phyloP scores from a whole-genome alignment of 2,113 vertebrate genomes.

The Cyanoliseus patagonus region DNA sequence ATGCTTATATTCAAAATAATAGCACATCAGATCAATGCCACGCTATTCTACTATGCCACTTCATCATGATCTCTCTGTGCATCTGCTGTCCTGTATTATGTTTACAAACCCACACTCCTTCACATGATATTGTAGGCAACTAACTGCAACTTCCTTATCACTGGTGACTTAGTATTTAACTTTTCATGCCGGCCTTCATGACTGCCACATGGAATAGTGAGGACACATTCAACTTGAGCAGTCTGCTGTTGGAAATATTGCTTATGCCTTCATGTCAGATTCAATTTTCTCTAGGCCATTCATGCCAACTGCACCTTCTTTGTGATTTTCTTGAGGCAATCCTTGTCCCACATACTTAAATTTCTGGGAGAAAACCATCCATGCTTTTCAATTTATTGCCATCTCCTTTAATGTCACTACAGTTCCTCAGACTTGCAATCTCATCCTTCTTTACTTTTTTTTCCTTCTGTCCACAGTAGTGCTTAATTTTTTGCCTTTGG shows the following conservation, averaged over 20 bases:
- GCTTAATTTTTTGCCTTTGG: background rate
- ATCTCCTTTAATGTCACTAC: background rate
- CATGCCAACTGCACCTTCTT: background rate
- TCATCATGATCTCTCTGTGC: background rate
- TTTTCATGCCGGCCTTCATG: background rate
- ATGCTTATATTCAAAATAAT: background rate
- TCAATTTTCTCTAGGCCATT: background rate
- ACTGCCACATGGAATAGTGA: background rate
- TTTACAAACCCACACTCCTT: background rate
- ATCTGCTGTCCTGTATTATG: background rate
- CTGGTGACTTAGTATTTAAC: background rate
- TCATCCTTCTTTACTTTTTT: background rate
- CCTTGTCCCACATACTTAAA: background rate
- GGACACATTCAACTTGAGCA: background rate
- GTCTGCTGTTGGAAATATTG: background rate
- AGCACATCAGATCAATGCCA: background rate
- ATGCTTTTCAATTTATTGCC: background rate
- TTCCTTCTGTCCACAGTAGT: background rate
- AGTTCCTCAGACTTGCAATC: background rate
- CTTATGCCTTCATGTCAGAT: background rate
- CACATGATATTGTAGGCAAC: background rate
- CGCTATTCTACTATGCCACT: background rate
- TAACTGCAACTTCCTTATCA: background rate
- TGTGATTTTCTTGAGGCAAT: background rate
- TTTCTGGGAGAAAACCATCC: background rate